Conservation (phyloP, 2,797 vertebrate genomes). For the Pantherophis alleghaniensis region DNA sequence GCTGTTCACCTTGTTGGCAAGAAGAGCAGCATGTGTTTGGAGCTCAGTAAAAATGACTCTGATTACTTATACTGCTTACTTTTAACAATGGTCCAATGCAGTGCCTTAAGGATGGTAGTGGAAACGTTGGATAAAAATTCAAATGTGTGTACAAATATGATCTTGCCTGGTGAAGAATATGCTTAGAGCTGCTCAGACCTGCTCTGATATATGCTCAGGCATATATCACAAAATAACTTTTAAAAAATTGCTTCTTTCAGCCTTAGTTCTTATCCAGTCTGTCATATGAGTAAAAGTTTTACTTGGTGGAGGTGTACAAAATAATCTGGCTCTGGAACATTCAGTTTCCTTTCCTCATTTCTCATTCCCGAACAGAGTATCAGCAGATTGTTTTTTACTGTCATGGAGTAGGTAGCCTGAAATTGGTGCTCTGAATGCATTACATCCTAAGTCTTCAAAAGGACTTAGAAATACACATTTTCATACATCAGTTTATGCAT, state of each 20-base stretch:
- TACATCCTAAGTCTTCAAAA: neutral
- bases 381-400: neutral
- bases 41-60: neutral
- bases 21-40: neutral
- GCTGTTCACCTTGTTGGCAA: neutral
- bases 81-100: neutral
- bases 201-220: neutral
- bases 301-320: neutral
- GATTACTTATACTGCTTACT: neutral
- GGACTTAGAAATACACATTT: neutral
- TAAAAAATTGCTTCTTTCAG: neutral
- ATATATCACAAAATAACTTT: neutral
- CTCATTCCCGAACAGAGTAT: neutral
- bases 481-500: neutral
- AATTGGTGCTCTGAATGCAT: neutral
- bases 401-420: neutral
- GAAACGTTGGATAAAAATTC: neutral
- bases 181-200: neutral
- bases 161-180: neutral
- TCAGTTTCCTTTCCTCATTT: neutral
- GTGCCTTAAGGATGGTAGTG: neutral
- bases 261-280: neutral
- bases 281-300: neutral
- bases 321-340: neutral
- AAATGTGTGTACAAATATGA: neutral